Evolutionary conservation across 2,113 vertebrate genomes (phyloP), one percentile per base, ranked within the genome.

Genomic region (Anser brachyrhynchus): DNA sequence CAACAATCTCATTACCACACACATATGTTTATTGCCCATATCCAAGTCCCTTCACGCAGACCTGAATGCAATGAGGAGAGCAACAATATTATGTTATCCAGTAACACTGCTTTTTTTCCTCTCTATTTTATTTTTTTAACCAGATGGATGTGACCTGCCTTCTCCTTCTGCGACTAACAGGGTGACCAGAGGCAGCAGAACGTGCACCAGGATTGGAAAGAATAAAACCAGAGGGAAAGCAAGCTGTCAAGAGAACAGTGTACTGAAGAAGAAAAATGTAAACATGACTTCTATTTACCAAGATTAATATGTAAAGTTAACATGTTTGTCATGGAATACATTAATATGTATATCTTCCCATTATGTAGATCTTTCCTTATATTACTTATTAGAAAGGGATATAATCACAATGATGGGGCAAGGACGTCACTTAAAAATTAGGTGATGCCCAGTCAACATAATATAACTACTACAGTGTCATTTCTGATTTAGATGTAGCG

Each of bases 341-440:
- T 96, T 96, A 96, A 95, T 92, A 93, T 92, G 74, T 90, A 94
- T 96, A 46, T 65, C 78, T 95, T 94, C 49, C 58, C 41, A 91
- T 94, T 95, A 88, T 91, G 77, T 95, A 92, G 72, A 83, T 88
- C 37, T 97, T 97, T 95, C 92, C 83, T 91, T 91, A 64, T 90
- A 70, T 96, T 98, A 93, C 97, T 96, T 98, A 95, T 97, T 97
- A 88, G 75, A 49, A 97, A 94, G 70, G 70, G 84, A 91, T 96
- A 96, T 97, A 85, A 97, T 98, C 96, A 84, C 83, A 97, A 89
- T 96, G 97, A 97, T 97, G 96, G 98, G 95, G 93, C 94, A 97
- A 96, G 95, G 96, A 97, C 95, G 97, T 97, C 97, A 98, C 97
- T 98, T 98, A 97, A 98, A 98, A 98, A 98, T 98, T 97, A 98